phyloP scores from a whole-genome alignment of 2,113 vertebrate species.

The Gasterosteus aculeatus region DNA sequence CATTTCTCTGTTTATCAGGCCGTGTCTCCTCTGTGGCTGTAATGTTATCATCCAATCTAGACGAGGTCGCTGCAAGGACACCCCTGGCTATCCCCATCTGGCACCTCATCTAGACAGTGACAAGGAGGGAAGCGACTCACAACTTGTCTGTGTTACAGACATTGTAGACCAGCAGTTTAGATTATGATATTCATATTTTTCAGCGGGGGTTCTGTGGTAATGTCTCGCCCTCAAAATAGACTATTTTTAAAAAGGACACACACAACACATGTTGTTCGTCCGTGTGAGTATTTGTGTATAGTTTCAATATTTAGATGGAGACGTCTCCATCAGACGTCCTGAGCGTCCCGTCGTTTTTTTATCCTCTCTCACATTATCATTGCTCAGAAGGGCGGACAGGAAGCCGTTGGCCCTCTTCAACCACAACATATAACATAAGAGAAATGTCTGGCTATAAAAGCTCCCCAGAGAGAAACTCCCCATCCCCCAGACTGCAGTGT shows the following conservation, averaged over 20 bases:
- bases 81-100: conserved; percentile 4
- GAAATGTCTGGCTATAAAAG: conserved; percentile 34
- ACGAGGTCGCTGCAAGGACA: conserved; percentile 43
- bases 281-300: background rate
- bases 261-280: background rate
- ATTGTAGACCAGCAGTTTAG: background rate
- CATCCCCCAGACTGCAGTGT: conserved; percentile 45
- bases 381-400: conserved; percentile 1
- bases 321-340: background rate
- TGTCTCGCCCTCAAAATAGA: background rate
- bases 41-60: conserved; percentile 43
- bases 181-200: background rate
- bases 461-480: conserved; percentile 7
- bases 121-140: conserved; percentile 17
- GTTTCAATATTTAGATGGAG: background rate
- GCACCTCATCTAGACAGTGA: conserved; percentile 31
- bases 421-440: conserved; percentile 16
- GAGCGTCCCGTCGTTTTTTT: background rate
- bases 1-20: conserved; percentile 22
- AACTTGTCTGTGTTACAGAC: background rate
- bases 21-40: conserved; percentile 8
- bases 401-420: conserved; percentile 17
- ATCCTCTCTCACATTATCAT: background rate
- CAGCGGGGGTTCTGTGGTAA: background rate
- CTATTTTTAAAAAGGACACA: background rate